A percentile compares a stretch with the other conserved stretches of the same genome.
These are phyloP conservation scores for Chrysina gloriosa DNA, from an alignment of 2,888 invertebrate species.

Conservation along the genomic window DNA sequence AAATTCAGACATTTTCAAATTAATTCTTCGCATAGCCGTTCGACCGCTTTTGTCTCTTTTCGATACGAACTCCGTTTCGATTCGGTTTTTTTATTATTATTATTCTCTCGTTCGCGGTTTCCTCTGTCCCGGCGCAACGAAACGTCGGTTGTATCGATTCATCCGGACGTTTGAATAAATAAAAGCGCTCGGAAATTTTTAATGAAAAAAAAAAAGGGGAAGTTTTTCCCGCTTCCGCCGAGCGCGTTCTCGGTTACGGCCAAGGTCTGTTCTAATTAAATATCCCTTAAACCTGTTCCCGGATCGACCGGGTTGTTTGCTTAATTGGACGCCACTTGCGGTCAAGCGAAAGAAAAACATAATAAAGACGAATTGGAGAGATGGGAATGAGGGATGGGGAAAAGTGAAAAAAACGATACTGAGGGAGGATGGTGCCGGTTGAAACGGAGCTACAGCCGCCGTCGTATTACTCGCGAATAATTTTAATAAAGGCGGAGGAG, in stretches of 20 bases:
- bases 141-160: constrained; percentile 29
- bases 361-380: neutral
- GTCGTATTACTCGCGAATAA: too few species aligned
- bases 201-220: constrained; percentile 28
- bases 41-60: neutral
- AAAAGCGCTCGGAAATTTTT: constrained; percentile 22
- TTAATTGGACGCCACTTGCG: constrained; percentile 1
- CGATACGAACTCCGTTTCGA: neutral
- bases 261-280: constrained; percentile 12
- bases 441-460: too few species aligned
- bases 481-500: too few species aligned
- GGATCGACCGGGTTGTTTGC: neutral
- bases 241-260: neutral
- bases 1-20: constrained; percentile 36
- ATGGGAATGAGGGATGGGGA: neutral
- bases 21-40: constrained; percentile 23
- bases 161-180: constrained; percentile 27
- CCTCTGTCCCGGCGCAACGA: neutral
- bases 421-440: neutral
- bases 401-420: neutral
- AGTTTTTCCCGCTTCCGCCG: neutral
- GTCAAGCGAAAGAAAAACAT: neutral
- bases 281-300: neutral
- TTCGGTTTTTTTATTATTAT: neutral
- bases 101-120: neutral